Base-by-base conservation (phyloP, 2,888 invertebrate genomes). In the Cephus runcator region DNA sequence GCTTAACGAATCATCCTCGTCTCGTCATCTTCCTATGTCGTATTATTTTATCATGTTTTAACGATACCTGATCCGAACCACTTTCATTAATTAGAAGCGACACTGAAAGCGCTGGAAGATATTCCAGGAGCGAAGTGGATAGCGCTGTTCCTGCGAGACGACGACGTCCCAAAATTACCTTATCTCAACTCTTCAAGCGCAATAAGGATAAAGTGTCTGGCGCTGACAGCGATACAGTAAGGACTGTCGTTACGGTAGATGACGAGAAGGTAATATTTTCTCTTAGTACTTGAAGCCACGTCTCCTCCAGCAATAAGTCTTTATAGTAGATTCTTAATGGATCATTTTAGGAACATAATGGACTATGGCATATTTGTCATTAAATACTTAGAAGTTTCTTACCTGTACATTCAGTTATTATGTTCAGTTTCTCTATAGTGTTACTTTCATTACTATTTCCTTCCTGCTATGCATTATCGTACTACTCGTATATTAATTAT, bases 61-160 rank as follows among this genome's bases (percentile, higher is more conserved):
- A 56, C 56, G 23, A 56, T 56, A 56, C 56, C 56, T 56, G 56
- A 56, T 56, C 23, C 56, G 56, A 68, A 77, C 33, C 15, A 56
- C 71, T 23, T 56, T 56, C 56, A 23, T 78, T 73, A 71, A 79
- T 73, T 81, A 95, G 95, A 89, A 95, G 95, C 89, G 95, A 95
- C 91, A 95, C 95, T 69, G 95, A 95, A 90, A 95, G 95, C 88
- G 94, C 94, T 77, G 94, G 91, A 35, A 88, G 89, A 75, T 91
- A 90, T 82, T 91, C 91, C 30, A 90, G 89, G 77, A 88, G 86
- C 76, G 91, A 91, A 82, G 90, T 90, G n/a, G 91, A 91, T 74
- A 88, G 85, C 82, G 82, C 82, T 56, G 87, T 83, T 56, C 84
- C 81, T 74, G 83, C 81, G 76, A 84, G 85, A 79, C 84, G 85